phyloP scores from a whole-genome alignment of 2,797 vertebrate genomes.

The Otolemur crassicaudatus region DNA sequence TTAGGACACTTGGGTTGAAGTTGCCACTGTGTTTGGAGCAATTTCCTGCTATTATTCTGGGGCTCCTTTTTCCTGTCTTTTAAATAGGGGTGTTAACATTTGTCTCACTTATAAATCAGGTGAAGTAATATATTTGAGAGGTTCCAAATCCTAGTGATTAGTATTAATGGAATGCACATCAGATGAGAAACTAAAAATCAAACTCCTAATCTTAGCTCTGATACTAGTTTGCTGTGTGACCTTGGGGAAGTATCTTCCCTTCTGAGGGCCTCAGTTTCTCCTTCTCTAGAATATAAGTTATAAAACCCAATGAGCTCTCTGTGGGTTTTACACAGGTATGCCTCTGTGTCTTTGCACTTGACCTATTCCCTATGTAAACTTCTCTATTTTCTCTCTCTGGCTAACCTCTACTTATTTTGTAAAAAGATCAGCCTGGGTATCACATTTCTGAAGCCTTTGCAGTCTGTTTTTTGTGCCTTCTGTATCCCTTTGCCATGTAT shows the following conservation, averaged over 20 bases:
- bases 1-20: conserved; percentile 19
- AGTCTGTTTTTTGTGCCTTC: conserved; percentile 5
- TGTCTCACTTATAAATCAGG: conserved; percentile 30
- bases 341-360: background rate
- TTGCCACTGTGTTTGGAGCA: background rate
- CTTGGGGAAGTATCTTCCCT: conserved; percentile 3
- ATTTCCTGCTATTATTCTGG: conserved; percentile 55
- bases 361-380: background rate
- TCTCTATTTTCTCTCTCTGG: background rate
- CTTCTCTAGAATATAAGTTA: background rate
- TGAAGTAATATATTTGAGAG: conserved; percentile 13
- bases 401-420: background rate
- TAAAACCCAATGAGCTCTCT: background rate
- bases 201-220: conserved; percentile 1
- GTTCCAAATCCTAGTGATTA: conserved; percentile 2
- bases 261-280: conserved; percentile 11
- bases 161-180: background rate
- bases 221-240: background rate
- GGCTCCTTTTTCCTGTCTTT: conserved; percentile 20
- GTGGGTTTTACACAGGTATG: background rate
- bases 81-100: conserved; percentile 22
- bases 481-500: background rate
- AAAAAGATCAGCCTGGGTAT: background rate
- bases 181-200: background rate
- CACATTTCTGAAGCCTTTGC: background rate